A percentile compares a stretch with the other conserved stretches of the same genome.
These are phyloP conservation scores for Dendrocincla tyrannina DNA, from an alignment of 2,797 vertebrate genomes.

Conservation along the genomic window DNA sequence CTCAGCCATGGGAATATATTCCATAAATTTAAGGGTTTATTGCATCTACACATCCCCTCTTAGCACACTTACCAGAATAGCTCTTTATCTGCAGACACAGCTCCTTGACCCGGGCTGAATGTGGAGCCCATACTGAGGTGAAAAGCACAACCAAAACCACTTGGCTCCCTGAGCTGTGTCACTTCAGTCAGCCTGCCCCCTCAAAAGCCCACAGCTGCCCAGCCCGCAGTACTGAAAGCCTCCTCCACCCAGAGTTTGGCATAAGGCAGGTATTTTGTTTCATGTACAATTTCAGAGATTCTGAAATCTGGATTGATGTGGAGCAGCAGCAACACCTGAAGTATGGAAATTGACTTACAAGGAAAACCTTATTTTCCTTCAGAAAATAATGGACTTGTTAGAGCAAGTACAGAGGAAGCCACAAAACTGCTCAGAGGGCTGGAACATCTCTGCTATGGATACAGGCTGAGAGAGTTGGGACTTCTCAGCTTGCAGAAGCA, in stretches of 20 bases:
- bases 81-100: slow-evolving; percentile 20
- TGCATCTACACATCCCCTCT: background rate
- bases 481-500: background rate
- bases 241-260: background rate
- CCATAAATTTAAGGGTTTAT: background rate
- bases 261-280: background rate
- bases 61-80: slow-evolving; percentile 22
- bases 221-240: background rate
- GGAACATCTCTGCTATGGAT: background rate
- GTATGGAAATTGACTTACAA: background rate
- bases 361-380: background rate
- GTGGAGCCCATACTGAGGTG: rapidly evolving
- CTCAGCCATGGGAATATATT: background rate
- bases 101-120: background rate
- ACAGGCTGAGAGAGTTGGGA: background rate
- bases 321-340: background rate
- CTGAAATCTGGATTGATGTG: rapidly evolving
- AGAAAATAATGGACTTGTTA: background rate
- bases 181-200: background rate
- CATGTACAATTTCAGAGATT: rapidly evolving
- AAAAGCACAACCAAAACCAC: background rate
- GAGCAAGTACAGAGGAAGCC: background rate
- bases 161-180: background rate
- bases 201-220: background rate
- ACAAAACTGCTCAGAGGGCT: background rate